Evolutionary conservation across 2,797 vertebrate species (phyloP).

Genomic region (Fistularia commersonii): DNA sequence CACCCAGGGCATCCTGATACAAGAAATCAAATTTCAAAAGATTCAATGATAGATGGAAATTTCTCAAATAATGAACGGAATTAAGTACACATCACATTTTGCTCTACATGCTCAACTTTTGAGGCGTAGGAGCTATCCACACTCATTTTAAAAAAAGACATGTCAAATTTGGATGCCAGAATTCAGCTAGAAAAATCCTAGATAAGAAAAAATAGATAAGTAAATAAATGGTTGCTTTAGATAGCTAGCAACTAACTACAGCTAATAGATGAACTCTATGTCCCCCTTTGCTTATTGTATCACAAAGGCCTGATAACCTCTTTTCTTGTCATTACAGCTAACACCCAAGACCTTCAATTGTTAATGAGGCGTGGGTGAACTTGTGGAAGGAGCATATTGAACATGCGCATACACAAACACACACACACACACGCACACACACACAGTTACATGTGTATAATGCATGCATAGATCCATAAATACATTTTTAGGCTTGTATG

Average conservation of each 20-base stretch:
- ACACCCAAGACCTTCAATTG: conserved; percentile 77
- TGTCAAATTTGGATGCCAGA: too few species aligned
- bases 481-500: too few species aligned
- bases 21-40: conserved; percentile 22
- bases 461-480: too few species aligned
- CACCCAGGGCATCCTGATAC: conserved; percentile 18
- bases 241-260: neutral
- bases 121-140: conserved; percentile 2
- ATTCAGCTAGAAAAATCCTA: too few species aligned
- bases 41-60: conserved; percentile 14
- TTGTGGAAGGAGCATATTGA: conserved; percentile 44
- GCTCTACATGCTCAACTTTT: conserved; percentile 3
- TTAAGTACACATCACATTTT: too few species aligned
- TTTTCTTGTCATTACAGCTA: conserved; percentile 72
- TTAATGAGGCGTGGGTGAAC: conserved; percentile 74
- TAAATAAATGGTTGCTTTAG: too few species aligned
- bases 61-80: conserved; percentile 36
- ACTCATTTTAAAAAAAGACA: conserved; percentile 2
- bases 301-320: conserved; percentile 61
- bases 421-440: conserved; percentile 1
- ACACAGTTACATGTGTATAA: conserved; percentile 17
- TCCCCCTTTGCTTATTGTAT: conserved; percentile 59
- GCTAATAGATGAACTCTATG: conserved; percentile 20
- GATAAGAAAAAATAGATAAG: too few species aligned
- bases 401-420: too few species aligned